These are phyloP conservation scores for Dorcus hopei DNA, from an alignment of 2,888 invertebrate species.

Conservation along the genomic window DNA sequence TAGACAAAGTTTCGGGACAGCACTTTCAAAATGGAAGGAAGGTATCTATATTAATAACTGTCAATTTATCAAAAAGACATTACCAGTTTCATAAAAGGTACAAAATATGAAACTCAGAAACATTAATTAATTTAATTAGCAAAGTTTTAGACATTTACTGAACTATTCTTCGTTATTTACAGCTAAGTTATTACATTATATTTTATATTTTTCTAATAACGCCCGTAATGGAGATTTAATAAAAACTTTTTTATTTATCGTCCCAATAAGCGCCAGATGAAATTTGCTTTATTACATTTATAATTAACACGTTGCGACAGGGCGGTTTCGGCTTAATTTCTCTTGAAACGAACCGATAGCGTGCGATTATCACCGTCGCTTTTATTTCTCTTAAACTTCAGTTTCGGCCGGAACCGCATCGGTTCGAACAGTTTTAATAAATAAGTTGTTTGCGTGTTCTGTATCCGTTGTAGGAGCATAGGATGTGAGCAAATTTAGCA, in stretches of 20 bases:
- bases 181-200: constrained; percentile 40
- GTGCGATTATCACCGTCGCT: neutral
- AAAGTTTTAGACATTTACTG: constrained; percentile 50
- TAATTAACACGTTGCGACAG: neutral
- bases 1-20: neutral
- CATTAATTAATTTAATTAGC: constrained; percentile 53
- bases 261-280: neutral
- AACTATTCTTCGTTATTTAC: constrained; percentile 46
- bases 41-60: constrained; percentile 35
- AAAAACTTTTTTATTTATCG: constrained; percentile 20
- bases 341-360: no score
- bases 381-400: neutral
- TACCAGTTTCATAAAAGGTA: constrained; percentile 27
- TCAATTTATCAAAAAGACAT: constrained; percentile 38
- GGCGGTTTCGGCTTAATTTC: no score
- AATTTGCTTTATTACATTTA: neutral
- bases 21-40: neutral
- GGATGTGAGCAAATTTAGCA: constrained; percentile 34
- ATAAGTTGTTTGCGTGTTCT: constrained; percentile 18
- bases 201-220: constrained; percentile 31
- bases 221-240: constrained; percentile 19
- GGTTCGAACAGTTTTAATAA: constrained; percentile 14
- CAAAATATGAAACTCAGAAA: constrained; percentile 34
- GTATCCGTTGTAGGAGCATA: constrained; percentile 8
- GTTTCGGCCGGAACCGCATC: no score